These are phyloP conservation scores for Melanophora roralis DNA, from an alignment of 2,888 invertebrate genomes.

Conservation along the genomic window DNA sequence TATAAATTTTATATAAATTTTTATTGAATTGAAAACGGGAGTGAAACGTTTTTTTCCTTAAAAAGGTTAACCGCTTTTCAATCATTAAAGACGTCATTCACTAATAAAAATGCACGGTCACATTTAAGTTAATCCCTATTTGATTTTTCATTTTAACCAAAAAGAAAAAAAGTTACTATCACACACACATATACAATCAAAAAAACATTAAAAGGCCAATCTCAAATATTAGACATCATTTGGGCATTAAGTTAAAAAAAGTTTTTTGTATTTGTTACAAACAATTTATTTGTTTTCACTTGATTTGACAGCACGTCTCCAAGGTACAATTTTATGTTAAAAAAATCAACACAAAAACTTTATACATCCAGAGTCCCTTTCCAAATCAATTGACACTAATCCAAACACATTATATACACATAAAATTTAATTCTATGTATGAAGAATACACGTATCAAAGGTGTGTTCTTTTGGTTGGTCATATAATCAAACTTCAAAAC, in stretches of 20 bases:
- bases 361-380: conserved; percentile 38
- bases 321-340: conserved; percentile 58
- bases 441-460: conserved; percentile 35
- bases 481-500: conserved; percentile 14
- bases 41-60: too few relatives aligned
- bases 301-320: conserved; percentile 62
- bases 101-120: too few relatives aligned
- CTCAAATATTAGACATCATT: conserved; percentile 60
- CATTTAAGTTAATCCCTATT: too few relatives aligned
- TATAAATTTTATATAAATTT: too few relatives aligned
- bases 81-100: too few relatives aligned
- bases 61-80: too few relatives aligned
- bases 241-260: conserved; percentile 54
- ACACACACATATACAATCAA: neutral
- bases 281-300: conserved; percentile 61
- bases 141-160: too few relatives aligned
- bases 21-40: too few relatives aligned
- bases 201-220: conserved; percentile 56
- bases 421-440: too few relatives aligned
- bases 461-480: conserved; percentile 18
- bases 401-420: neutral
- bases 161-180: too few relatives aligned
- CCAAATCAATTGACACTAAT: conserved; percentile 27
- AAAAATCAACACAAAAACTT: conserved; percentile 21
- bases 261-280: conserved; percentile 40